A percentile compares a stretch with the other conserved stretches of the same genome.
Evolutionary conservation across 2,113 vertebrate species (phyloP).

Genomic region (Brachyhypopomus occidentalis): DNA sequence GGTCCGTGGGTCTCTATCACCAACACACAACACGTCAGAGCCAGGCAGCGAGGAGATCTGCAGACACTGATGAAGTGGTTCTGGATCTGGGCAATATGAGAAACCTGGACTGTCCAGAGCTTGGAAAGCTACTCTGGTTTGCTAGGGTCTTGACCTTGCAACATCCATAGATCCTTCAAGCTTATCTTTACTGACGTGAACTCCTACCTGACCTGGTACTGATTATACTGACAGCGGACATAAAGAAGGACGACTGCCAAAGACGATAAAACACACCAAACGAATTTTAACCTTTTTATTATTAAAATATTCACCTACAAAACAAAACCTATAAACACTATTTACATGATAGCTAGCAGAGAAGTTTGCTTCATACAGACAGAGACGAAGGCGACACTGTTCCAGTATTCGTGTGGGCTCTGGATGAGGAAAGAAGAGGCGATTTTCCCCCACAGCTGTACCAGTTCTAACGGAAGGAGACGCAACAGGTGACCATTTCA

Average conservation of each 20-base stretch:
- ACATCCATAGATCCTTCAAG: too few relatives aligned
- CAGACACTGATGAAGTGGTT: too few relatives aligned
- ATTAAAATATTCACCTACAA: constrained; percentile 85
- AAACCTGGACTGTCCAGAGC: too few relatives aligned
- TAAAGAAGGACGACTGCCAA: neutral
- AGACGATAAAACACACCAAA: neutral
- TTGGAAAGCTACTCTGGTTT: too few relatives aligned
- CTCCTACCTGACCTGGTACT: neutral
- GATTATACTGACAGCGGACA: neutral
- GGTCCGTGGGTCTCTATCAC: too few relatives aligned
- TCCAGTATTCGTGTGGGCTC: constrained; percentile 63
- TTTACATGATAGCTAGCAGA: constrained; percentile 73
- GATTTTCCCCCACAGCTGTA: constrained; percentile 35
- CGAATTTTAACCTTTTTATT: constrained; percentile 76
- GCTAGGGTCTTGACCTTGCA: too few relatives aligned
- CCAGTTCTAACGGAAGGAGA: constrained; percentile 17
- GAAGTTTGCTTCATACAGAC: constrained; percentile 63
- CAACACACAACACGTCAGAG: too few relatives aligned
- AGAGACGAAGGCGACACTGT: constrained; percentile 45
- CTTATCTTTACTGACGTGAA: neutral
- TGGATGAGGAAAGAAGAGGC: constrained; percentile 46
- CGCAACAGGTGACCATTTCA: constrained; percentile 48
- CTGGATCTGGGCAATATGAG: too few relatives aligned
- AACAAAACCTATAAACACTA: constrained; percentile 80
- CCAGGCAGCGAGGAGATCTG: too few relatives aligned